Base-by-base conservation (phyloP, 2,113 vertebrate genomes). In the Excalfactoria chinensis region DNA sequence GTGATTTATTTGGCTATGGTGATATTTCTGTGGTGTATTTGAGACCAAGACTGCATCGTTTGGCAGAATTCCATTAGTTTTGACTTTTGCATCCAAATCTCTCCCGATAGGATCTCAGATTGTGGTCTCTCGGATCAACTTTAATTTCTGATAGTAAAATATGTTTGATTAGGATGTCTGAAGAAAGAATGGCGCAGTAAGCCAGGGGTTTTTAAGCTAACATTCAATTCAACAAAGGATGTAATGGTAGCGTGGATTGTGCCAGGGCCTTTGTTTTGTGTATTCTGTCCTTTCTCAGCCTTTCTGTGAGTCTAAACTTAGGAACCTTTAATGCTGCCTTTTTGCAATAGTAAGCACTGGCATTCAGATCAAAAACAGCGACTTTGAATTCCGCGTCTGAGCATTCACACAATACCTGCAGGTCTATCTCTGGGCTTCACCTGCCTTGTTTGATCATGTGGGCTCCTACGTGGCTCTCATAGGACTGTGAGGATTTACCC, bases 391-490 rank as follows among this genome's bases (percentile, higher is more conserved):
- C 3, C 2, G 21, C 73, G 26, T 25, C 13, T 49, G 19, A 41
- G 56, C 59, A 13, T 56, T 86, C 30, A 56, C 43, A 44, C n/a
- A 81, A n/a, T 58, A 20, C 55, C 44, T 56, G 40, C 21, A 71
- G 58, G 30, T 82, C 43, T 58, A 28, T 19, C 35, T 18, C 11
- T 78, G 53, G 84, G 30, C 66, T 68, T 67, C 19, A 32, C 28
- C 28, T 60, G 51, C 80, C 22, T 70, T 0, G 0, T 63, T 48
- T 49, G 34, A 16, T 16, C 53, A 6, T 32, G 0, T 0, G 1
- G 10, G 28, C 21, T 78, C 26, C 37, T 13, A 9, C 10, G 22
- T 34, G 23, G 16, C 11, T 66, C 62, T 75, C 77, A 37, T 56
- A 80, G 48, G 7, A 14, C 20, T 10, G 2, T 6, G 10, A 76